phyloP scores from a whole-genome alignment of 2,113 vertebrate species.

The Pavo muticus region DNA sequence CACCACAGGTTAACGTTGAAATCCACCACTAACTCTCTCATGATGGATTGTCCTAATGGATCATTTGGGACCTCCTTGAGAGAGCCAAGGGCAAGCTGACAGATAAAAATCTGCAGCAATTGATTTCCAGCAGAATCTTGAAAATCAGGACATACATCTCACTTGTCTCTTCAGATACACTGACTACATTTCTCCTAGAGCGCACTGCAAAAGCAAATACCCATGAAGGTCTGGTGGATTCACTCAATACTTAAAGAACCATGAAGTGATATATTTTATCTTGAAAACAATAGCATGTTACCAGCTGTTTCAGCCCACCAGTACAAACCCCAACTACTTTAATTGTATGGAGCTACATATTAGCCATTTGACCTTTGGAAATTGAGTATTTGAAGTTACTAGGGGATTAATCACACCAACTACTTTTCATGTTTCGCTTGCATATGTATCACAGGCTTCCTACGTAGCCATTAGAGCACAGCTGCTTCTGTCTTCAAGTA shows the following conservation, averaged over 20 bases:
- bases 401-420: background rate
- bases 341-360: background rate
- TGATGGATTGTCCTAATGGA: constrained; percentile 58
- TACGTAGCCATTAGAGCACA: background rate
- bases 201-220: constrained; percentile 16
- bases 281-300: background rate
- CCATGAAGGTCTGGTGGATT: background rate
- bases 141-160: constrained; percentile 49
- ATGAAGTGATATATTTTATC: background rate
- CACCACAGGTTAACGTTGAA: constrained; percentile 48
- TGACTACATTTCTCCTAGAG: background rate
- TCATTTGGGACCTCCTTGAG: constrained; percentile 44
- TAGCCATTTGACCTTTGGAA: background rate
- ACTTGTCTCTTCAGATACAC: background rate
- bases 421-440: background rate
- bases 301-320: background rate
- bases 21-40: constrained; percentile 43
- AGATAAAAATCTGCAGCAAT: constrained; percentile 62
- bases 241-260: background rate
- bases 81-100: constrained; percentile 59
- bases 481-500: background rate
- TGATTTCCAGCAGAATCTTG: constrained; percentile 61
- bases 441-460: background rate
- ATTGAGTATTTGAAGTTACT: background rate
- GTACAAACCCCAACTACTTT: background rate